Base-by-base conservation (phyloP, 2,888 invertebrate genomes). In the Keiferia lycopersicella region DNA sequence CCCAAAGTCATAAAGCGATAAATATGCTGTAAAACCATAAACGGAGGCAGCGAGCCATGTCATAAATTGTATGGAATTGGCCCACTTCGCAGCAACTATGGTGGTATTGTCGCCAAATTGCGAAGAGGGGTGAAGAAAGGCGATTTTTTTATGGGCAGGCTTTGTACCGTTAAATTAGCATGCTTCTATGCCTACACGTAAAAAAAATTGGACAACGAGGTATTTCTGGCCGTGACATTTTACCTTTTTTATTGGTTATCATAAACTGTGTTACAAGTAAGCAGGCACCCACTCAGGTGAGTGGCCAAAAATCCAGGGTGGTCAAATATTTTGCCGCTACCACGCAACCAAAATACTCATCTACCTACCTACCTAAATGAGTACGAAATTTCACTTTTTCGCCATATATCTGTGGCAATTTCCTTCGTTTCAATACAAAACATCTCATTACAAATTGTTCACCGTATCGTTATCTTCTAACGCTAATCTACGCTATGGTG, bases 11-110 rank as follows among this genome's bases (percentile, higher is more conserved):
- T 91, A 90, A 90, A 91, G 73, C 87, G 79, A 91, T 91, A 89
- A 91, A 90, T 89, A 88, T 84, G 87, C 80, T 87, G 86, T 91
- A 90, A 90, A 90, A 85, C 87, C 87, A 88, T 90, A 89, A 89
- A 87, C 79, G 77, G 81, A 81, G 82, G 86, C 86, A 83, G 79
- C 82, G 75, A 81, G 79, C 81, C 80, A 77, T 83, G 73, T 72
- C 84, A 85, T 90, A 89, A 89, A 90, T 88, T 84, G 73, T 72
- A 66, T 71, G 72, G 82, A 86, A 88, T 88, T 86, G 87, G 82
- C 80, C 82, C 83, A 84, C 82, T 90, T 86, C 78, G 82, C 77
- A 80, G 73, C 73, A 73, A 83, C 82, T 83, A 82, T 80, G 75
- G 79, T 79, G 76, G 80, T 83, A 82, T 80, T 76, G 79, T 79